Base-by-base conservation (phyloP, 2,113 vertebrate genomes). In the Psammodynastes pulverulentus region DNA sequence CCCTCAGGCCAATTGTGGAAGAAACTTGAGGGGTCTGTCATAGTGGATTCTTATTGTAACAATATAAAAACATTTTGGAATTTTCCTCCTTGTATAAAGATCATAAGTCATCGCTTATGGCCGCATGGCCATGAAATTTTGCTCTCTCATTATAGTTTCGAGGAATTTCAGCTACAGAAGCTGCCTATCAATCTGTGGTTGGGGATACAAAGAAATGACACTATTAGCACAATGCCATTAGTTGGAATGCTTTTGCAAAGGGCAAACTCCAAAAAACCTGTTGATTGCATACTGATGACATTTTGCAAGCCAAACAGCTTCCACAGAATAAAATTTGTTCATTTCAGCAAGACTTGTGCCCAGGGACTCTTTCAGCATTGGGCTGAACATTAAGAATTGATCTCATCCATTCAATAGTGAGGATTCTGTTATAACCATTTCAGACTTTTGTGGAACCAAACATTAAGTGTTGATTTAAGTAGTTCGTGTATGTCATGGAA, bases 41-140 rank as follows among this genome's bases (percentile, higher is more conserved):
- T 92, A 10, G n/a, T 89, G 9, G 2, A 72, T 48, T 46, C 0
- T 89, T 87, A 90, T 67, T 94, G 24, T 1, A 91, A 29, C 52
- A 67, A 94, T 88, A 43, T 58, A 89, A 56, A 2, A 54, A 21
- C 88, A 2, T 29, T 1, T 26, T 48, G 45, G 93, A 92, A 13
- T 72, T 93, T 45, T 92, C 39, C 54, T 92, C 89, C 88, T 92
- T 92, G 93, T 72, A 91, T 86, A 92, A 89, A 86, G 72, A 93
- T 90, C 91, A 52, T 17, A 92, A 87, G 94, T 94, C 95, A 90
- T 88, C 56, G 23, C 88, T 84, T 96, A 95, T 91, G 90, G 93
- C 93, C 67, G 95, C 88, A 9, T 13, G 91, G 9, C 62, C 9
- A 0, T 89, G 92, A 93, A 92, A 93, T 94, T 86, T 0, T 90